Evolutionary conservation across 2,113 vertebrate genomes (phyloP), one percentile per base, ranked within the genome.

Genomic region (Zootoca vivipara): DNA sequence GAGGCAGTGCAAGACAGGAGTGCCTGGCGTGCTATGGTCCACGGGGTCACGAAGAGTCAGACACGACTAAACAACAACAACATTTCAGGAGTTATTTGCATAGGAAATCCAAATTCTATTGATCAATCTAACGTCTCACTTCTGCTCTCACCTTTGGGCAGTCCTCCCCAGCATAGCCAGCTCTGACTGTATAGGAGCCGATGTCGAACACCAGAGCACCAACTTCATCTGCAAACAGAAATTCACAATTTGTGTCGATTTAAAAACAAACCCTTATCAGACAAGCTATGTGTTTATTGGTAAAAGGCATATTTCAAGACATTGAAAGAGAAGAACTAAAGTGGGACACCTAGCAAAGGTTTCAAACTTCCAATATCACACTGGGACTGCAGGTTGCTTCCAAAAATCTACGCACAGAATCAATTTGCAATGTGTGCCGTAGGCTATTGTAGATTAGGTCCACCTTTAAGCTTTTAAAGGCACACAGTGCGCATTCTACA

Each of bases 181-280:
- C 99, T 97, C 99, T 97, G 87, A 99, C 99, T 2, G 98, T 98
- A 89, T 99, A 99, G 0, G 99, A 99, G 85, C 99, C 99, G 77
- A 99, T 99, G 95, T 99, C 99, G 89, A 99, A 99, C 90, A 99
- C 99, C 92, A 99, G 96, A 40, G 99, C 99, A 74, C 99, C 99
- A 67, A 99, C 99, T 96, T 99, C 99, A 98, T 99, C 99, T 99
- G 94, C 82, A 96, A 91, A 95, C 91, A 92, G 22, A 83, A 5
- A 70, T 20, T 13, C 33, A 69, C 42, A 46, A 46, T 52, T 15
- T 35, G 30, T 4, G 5, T 33, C 9, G 7, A 56, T 64, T 52
- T n/a, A 20, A 40, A 28, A 62, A 5, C 46, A 3, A 33, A 70
- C 2, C 24, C 10, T 30, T 70, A 38, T 3, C 9, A 56, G 30